Evolutionary conservation across 2,888 invertebrate species (phyloP).

Genomic region (Mystacides longicornis): DNA sequence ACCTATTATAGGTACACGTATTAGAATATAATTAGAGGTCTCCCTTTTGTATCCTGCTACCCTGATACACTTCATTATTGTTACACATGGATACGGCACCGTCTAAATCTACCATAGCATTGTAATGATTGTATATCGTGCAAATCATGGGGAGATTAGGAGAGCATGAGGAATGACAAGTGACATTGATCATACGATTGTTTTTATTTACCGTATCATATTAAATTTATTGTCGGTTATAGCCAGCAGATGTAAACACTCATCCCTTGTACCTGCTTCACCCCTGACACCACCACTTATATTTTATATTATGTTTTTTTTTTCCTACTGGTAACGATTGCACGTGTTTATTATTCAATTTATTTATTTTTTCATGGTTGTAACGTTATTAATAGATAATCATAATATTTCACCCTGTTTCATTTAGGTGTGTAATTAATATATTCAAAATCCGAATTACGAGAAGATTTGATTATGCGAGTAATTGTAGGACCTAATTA

Average conservation of each 20-base stretch:
- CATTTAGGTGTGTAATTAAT: too few relatives aligned
- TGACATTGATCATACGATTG: conserved; percentile 25
- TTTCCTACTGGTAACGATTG: too few relatives aligned
- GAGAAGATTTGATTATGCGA: too few relatives aligned
- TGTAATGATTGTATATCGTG: neutral
- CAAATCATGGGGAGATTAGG: neutral
- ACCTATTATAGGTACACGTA: conserved; percentile 16
- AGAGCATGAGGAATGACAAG: conserved; percentile 17
- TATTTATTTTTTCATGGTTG: too few relatives aligned
- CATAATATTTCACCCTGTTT: too few relatives aligned
- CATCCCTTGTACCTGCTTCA: too few relatives aligned
- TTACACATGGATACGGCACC: neutral
- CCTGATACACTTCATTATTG: neutral
- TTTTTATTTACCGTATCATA: conserved; percentile 13
- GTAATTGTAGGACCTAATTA: too few relatives aligned
- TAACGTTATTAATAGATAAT: too few relatives aligned
- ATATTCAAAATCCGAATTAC: too few relatives aligned
- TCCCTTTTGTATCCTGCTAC: neutral
- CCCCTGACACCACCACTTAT: too few relatives aligned
- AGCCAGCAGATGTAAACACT: neutral
- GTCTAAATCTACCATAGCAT: neutral
- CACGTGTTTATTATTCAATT: too few relatives aligned
- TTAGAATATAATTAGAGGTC: conserved; percentile 13
- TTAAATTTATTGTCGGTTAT: neutral
- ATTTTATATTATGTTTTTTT: too few relatives aligned